Conservation (phyloP, 1,140 invertebrate genomes). For the Saccostrea echinata region DNA sequence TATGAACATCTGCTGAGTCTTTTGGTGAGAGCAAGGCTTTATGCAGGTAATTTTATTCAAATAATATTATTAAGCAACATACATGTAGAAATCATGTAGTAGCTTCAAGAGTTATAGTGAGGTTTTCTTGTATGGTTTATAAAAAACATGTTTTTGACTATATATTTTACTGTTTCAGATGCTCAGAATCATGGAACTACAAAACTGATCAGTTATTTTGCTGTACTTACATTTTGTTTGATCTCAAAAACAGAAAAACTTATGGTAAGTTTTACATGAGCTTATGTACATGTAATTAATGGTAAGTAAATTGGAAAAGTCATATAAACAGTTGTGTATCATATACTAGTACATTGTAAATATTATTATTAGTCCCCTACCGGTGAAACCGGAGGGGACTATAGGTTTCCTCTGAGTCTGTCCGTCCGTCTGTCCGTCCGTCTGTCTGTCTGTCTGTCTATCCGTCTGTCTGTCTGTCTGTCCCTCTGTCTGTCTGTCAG, state of each 20-base stretch:
- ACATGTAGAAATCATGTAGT: too few species aligned
- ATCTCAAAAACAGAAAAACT: constrained; percentile 93
- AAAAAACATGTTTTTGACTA: too few species aligned
- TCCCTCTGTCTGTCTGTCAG: too few species aligned
- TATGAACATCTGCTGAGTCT: constrained; percentile 87
- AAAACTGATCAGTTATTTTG: constrained; percentile 95
- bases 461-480: too few species aligned
- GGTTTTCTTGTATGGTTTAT: too few species aligned
- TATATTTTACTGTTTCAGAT: constrained; percentile 82
- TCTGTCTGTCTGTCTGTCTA: too few species aligned
- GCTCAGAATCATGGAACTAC: constrained; percentile 90
- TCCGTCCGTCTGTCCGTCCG: too few species aligned
- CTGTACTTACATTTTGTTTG: constrained; percentile 93
- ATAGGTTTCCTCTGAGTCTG: too few species aligned
- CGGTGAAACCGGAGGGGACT: too few species aligned
- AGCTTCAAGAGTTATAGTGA: not conserved
- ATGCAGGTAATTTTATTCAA: constrained; percentile 80
- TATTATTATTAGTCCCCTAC: too few species aligned
- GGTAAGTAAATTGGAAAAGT: not conserved
- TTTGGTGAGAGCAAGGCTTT: constrained; percentile 90
- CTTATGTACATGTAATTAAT: not conserved
- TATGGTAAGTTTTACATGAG: constrained; percentile 85
- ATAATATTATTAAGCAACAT: too few species aligned
- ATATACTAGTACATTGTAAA: not conserved
- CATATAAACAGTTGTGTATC: not conserved